These are phyloP conservation scores for Pitta sordida DNA, from an alignment of 2,113 vertebrate species.

Conservation along the genomic window DNA sequence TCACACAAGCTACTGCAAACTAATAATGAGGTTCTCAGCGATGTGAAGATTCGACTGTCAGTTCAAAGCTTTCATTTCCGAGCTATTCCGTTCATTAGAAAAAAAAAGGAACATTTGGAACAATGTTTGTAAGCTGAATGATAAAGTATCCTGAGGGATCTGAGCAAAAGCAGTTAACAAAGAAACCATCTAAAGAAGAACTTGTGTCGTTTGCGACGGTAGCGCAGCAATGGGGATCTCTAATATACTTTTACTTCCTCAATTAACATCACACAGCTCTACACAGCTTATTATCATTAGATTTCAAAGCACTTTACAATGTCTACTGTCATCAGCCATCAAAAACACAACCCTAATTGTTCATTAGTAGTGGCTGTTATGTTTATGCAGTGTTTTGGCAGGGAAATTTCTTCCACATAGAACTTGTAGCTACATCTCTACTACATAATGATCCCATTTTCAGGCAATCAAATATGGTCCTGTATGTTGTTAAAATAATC, in stretches of 20 bases:
- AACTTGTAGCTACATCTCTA: neutral
- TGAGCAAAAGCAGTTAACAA: neutral
- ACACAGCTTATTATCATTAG: neutral
- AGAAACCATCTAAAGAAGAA: neutral
- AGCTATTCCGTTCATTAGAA: neutral
- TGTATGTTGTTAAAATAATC: neutral
- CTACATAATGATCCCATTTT: neutral
- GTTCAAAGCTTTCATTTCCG: neutral
- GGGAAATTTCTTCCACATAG: neutral
- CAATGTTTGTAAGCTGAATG: neutral
- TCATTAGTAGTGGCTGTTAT: neutral
- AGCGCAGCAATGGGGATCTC: neutral
- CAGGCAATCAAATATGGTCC: neutral
- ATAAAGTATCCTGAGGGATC: neutral
- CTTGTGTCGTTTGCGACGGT: neutral
- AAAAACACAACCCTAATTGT: neutral
- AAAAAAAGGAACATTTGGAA: neutral
- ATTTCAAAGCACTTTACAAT: constrained; percentile 1
- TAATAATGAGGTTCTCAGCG: constrained; percentile 7
- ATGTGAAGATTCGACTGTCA: constrained; percentile 2
- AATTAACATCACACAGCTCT: neutral
- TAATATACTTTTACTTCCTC: neutral
- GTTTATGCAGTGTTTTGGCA: neutral
- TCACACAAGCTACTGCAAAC: neutral
- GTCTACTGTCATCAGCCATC: constrained; percentile 2